Evolutionary conservation across 2,888 invertebrate species (phyloP), one percentile per base, ranked within the genome.

Genomic region (Escarpia spicata): DNA sequence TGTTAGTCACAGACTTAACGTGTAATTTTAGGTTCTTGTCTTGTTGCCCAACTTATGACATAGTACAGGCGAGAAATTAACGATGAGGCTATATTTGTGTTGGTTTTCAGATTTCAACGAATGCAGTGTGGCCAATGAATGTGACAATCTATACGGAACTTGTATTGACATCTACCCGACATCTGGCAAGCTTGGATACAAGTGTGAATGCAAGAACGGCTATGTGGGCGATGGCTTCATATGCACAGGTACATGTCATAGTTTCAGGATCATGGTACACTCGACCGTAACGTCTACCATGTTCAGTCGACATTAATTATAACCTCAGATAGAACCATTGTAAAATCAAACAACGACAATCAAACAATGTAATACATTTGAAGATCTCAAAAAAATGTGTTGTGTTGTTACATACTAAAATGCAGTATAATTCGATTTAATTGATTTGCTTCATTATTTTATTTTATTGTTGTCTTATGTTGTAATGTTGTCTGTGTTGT

Each of bases 161-260:
- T 95, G 95, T 92, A 93, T 93, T 10, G 94, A 94, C 90, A 93
- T 91, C 0, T 75, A 44, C 4, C 94, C 94, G 0, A 26, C 92
- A 8, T n/a, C 45, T 3, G 58, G 37, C 10, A 43, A 58, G 12
- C 92, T 93, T 9, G 92, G 94, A 10, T 95, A 94, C 92, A 93
- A 92, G 2, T 95, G 95, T 92, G n/a, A 93, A 0, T 95, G 95
- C 93, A 93, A 93, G 6, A 37, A 90, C 0, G 95, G 95, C 0
- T 95, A 94, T 92, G 94, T 94, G 3, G 95, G 95, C 3, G 93
- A 94, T 93, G 95, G 95, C 26, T 95, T 93, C 93, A 90, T 93
- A 15, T 95, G 95, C 93, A 90, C 94, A 89, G 95, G 95, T 95
- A 93, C 60, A 92, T 12, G 9, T 91, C n/a, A 43, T 10, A 26